Evolutionary conservation across 37 sponge, comb jelly and placozoan genomes (phyloP), one percentile per base, ranked within the genome.

Genomic region (Tethya wilhelma): DNA sequence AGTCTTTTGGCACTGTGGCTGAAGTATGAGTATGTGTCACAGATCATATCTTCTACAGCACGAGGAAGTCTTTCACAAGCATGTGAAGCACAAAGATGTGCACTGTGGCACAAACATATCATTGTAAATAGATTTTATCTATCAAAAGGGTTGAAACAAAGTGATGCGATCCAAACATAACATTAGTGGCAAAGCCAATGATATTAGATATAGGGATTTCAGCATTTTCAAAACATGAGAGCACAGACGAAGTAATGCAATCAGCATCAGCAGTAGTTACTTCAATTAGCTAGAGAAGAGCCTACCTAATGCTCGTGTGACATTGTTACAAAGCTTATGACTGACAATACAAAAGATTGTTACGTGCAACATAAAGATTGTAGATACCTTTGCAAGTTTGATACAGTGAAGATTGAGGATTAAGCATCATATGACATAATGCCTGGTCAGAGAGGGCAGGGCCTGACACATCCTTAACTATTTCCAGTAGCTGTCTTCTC

Each of bases 31-130:
- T 68, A 79, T 34, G 58, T 43, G 44, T 80, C 81, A 19, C 32
- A 59, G 9, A 80, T 34, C 33, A 80, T 26, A 32, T 80, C 71
- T 32, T 80, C 72, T 17, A 56, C 71, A 70, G 71, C n/a, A n/a
- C n/a, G n/a, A n/a, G n/a, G n/a, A n/a, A 79, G 69, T n/a, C 68
- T 77, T 64, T 77, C 41, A 77, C 65, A 77, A 11, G 78, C 63
- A 64, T 77, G 66, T 32, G 78, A 63, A 40, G 78, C 78, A 77
- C 78, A 77, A 23, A 77, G 62, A 20, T 77, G 62, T 64, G 64
- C 78, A 63, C 65, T 62, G 11, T 77, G 78, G 34, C 78, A 77
- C 17, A 77, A 30, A 32, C 78, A 77, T 6, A 25, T 26, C 43
- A 77, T 36, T 26, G 44, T 34, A 30, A 64, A 77, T n/a, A 77